These are phyloP conservation scores for Trypoxylus dichotomus DNA, from an alignment of 1,140 invertebrate genomes.

Conservation along the genomic window DNA sequence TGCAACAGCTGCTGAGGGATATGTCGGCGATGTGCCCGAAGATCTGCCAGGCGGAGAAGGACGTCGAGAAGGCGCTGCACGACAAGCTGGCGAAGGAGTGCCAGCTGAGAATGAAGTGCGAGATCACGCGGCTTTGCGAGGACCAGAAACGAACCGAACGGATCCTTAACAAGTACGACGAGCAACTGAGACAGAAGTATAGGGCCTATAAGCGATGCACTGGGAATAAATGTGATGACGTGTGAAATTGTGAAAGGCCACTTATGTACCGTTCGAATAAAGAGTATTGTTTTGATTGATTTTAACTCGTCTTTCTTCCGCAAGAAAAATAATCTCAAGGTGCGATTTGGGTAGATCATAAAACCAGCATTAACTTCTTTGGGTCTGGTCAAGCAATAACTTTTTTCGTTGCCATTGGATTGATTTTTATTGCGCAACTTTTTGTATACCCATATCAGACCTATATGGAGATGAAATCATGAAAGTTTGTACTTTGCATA, in stretches of 20 bases:
- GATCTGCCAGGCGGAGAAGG: background rate
- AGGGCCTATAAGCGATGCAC: background rate
- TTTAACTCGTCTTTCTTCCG: too few species aligned
- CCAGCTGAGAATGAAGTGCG: background rate
- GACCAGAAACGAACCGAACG: constrained; percentile 15
- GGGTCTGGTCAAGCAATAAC: too few species aligned
- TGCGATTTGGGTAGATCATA: too few species aligned
- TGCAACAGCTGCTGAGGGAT: background rate
- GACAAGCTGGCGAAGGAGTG: constrained; percentile 15
- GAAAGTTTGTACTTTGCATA: too few species aligned
- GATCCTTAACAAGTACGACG: background rate
- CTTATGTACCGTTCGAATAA: too few species aligned
- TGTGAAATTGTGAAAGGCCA: background rate
- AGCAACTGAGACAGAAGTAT: background rate
- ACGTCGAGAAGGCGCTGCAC: background rate
- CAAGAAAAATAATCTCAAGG: too few species aligned
- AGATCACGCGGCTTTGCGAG: background rate
- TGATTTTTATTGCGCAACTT: too few species aligned
- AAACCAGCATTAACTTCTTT: too few species aligned
- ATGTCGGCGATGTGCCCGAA: background rate
- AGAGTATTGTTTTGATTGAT: too few species aligned
- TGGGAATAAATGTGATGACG: background rate
- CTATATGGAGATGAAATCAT: too few species aligned
- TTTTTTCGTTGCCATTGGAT: too few species aligned
- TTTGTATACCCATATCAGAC: too few species aligned